These are phyloP conservation scores for Gymnobelideus leadbeateri DNA, from an alignment of 2,113 vertebrate species.

Conservation along the genomic window DNA sequence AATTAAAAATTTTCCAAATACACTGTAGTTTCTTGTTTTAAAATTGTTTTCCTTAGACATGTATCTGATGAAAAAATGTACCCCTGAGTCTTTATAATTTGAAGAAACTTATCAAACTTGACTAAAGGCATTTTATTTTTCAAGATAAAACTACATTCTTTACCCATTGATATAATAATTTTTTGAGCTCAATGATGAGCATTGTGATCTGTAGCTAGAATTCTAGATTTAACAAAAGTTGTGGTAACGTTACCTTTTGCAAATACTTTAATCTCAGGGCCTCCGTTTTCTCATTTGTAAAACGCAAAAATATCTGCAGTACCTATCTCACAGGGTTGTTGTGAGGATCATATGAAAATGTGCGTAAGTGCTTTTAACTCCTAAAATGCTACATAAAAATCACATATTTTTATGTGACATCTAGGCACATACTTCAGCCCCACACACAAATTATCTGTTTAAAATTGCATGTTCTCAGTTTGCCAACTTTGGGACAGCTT, in stretches of 20 bases:
- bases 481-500: background rate
- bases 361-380: background rate
- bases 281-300: background rate
- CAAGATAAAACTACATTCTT: background rate
- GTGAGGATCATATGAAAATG: background rate
- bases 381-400: background rate
- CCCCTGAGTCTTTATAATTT: background rate
- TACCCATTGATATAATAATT: background rate
- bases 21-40: conserved; percentile 28
- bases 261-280: too few relatives aligned
- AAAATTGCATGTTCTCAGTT: background rate
- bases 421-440: background rate
- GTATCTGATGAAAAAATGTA: background rate
- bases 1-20: conserved; percentile 40
- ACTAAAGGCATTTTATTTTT: background rate
- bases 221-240: background rate
- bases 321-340: background rate
- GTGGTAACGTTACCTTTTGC: too few relatives aligned
- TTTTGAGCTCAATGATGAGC: background rate
- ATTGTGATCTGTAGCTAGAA: background rate
- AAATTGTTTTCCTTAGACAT: conserved; percentile 11
- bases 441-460: background rate
- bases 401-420: background rate
- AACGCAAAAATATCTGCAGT: background rate
- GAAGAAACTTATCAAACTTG: background rate